Conservation (phyloP, 2,797 vertebrate genomes). For the Hozukius guyotensis region DNA sequence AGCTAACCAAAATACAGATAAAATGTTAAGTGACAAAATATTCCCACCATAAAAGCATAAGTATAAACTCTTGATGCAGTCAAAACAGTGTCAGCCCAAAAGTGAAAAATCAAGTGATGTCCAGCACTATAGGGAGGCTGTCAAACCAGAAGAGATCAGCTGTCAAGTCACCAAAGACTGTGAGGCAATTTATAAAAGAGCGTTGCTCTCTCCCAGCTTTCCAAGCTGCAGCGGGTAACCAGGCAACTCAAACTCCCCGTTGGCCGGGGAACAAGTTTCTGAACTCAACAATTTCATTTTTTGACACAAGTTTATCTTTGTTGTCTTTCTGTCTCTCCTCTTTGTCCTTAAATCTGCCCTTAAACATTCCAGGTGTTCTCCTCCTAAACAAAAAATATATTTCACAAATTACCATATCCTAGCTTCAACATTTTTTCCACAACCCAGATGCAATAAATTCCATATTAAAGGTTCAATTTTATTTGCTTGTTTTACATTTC, state of each 20-base stretch:
- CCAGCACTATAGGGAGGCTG: constrained; percentile 34
- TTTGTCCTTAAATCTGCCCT: neutral
- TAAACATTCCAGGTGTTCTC: neutral
- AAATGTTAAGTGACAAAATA: neutral
- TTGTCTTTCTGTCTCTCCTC: neutral
- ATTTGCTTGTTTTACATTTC: constrained; percentile 26
- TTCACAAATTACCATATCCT: neutral
- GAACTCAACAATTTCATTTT: constrained; percentile 30
- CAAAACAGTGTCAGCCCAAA: constrained; percentile 29
- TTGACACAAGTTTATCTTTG: constrained; percentile 20
- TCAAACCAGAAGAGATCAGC: constrained; percentile 44
- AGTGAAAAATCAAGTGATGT: constrained; percentile 42
- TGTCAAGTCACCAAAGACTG: constrained; percentile 58
- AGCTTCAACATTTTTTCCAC: neutral
- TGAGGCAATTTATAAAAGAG: constrained; percentile 50
- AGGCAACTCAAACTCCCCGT: constrained; percentile 39
- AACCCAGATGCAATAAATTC: neutral
- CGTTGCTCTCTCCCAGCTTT: constrained; percentile 24
- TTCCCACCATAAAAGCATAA: neutral
- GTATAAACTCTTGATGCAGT: constrained; percentile 16
- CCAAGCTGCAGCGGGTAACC: constrained; percentile 31
- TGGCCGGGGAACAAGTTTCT: constrained; percentile 46
- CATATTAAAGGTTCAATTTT: neutral
- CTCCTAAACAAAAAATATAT: neutral
- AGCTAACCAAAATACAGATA: neutral